phyloP scores from a whole-genome alignment of 2,888 invertebrate genomes.

The Diarsia rubi region DNA sequence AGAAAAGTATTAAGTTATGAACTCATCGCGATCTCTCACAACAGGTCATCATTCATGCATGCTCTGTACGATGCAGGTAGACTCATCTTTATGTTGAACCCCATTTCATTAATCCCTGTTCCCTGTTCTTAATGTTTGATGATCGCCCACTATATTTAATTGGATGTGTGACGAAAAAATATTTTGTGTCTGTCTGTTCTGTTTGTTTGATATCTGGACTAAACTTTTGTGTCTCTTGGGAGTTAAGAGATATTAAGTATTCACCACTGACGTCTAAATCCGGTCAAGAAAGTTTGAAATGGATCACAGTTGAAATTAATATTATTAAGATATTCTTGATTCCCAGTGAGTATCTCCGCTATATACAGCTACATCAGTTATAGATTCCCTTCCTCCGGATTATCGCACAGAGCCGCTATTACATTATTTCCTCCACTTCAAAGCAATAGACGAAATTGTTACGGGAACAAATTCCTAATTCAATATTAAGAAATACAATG shows the following conservation, averaged over 20 bases:
- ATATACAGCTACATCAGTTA: not conserved
- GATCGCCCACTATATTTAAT: slow-evolving; percentile 38
- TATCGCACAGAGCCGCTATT: slow-evolving; percentile 25
- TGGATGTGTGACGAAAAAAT: slow-evolving; percentile 25
- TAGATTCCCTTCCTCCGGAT: slow-evolving; percentile 6
- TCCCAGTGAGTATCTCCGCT: not conserved
- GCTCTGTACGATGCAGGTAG: slow-evolving; percentile 27
- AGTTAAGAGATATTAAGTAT: not conserved
- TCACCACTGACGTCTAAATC: slow-evolving; percentile 2
- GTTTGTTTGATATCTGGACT: not conserved
- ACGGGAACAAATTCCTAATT: slow-evolving; percentile 51
- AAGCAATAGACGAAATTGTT: slow-evolving; percentile 38
- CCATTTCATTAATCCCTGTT: slow-evolving; percentile 42
- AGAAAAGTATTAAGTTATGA: slow-evolving; percentile 52
- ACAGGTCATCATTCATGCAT: slow-evolving; percentile 52
- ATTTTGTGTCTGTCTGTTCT: not conserved
- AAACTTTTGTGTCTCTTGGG: not conserved
- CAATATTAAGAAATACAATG: slow-evolving; percentile 65
- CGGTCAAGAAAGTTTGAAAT: not conserved
- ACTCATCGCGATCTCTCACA: slow-evolving; percentile 48
- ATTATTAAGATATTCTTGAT: slow-evolving; percentile 8
- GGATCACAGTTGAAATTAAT: not conserved
- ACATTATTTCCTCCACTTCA: slow-evolving; percentile 35
- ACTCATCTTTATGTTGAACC: slow-evolving; percentile 31
- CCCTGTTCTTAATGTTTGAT: slow-evolving; percentile 60